Base-by-base conservation (phyloP, 2,888 invertebrate genomes). In the Gymnoscelis rufifasciata region DNA sequence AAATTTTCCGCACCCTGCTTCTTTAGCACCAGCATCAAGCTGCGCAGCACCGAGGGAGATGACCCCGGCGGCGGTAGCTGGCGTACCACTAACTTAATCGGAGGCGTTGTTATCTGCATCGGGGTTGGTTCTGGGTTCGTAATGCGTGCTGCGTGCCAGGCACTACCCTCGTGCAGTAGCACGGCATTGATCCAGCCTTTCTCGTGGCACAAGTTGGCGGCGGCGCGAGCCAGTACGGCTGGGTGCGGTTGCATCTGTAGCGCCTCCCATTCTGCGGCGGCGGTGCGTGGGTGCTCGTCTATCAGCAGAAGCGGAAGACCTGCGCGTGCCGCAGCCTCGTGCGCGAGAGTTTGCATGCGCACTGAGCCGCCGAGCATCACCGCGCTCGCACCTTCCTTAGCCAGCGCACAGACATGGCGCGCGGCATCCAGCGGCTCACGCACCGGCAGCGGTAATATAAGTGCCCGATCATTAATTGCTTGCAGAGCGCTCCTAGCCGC, bases 141-240 rank as follows among this genome's bases (percentile, higher is more conserved):
- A n/a, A 71, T 52, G 50, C 54, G 57, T 31, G 70, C 65, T 11
- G 63, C 74, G 35, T 54, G 62, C 15, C 43, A 56, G 12, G 77
- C 76, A 48, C 74, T 66, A n/a, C 71, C 78, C 54, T 67, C 77
- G 71, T 84, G 79, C 66, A 86, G 71, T 59, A 84, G 56, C 59
- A 78, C 83, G n/a, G 77, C 83, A 33, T 62, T 59, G 41, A 43
- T 36, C 86, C 86, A 83, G n/a, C 74, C 80, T 62, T 83, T 84
- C 15, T 68, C 79, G 43, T 42, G 56, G 51, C 69, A 68, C 50
- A 84, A 66, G 27, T 66, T 78, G 8, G 30, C 14, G 7, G 15
- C 12, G 36, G 29, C 47, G 13, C 24, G 58, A 1, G 77, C 76
- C 38, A 77, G 52, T 33, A 69, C 71, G 26, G 68, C 73, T 0